Evolutionary conservation across 2,797 vertebrate genomes (phyloP), one percentile per base, ranked within the genome.

Genomic region (Poecile montanus): DNA sequence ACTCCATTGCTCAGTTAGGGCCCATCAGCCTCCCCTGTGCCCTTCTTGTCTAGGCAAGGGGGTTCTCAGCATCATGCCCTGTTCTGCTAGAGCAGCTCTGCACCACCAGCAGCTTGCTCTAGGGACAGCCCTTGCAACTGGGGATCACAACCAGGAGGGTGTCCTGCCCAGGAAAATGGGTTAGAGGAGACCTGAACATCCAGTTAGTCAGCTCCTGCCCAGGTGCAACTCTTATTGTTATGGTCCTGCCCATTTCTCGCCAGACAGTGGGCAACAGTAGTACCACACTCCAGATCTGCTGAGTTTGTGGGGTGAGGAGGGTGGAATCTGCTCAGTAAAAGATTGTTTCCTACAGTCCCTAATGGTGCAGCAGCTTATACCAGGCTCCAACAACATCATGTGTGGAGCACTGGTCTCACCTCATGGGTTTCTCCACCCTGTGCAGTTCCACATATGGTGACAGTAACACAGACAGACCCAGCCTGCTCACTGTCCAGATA

Each of bases 401-500:
- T 32, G 26, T 32, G 54, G 15, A 60, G 10, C 4, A 5, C 19
- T 71, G 50, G 26, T 47, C 45, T 86, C 66, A 53, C 45, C 34
- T 84, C 13, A 6, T 3, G 27, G 20, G 29, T 54, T 34, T 79
- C 65, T 51, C 56, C 23, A 73, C 21, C 10, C 30, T 68, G n/a
- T 1, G 6, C 60, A 65, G 26, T 36, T 71, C 51, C 4, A 7
- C 2, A 1, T 48, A 5, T 5, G n/a, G 20, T 38, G 18, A 15
- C 3, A 68, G 54, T 7, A 11, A 36, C 32, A 26, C 32, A 32
- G n/a, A 61, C 10, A 61, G 56, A 57, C 26, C 50, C 51, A 82
- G 36, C 60, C 42, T 61, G 20, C 34, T 47, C 4, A 1, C 36
- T 45, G 57, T 14, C 50, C 2, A 1, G 16, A 13, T 0, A 0